Evolutionary conservation across 2,113 vertebrate species (phyloP), one percentile per base, ranked within the genome.

Genomic region (Eretmodus cyanostictus): DNA sequence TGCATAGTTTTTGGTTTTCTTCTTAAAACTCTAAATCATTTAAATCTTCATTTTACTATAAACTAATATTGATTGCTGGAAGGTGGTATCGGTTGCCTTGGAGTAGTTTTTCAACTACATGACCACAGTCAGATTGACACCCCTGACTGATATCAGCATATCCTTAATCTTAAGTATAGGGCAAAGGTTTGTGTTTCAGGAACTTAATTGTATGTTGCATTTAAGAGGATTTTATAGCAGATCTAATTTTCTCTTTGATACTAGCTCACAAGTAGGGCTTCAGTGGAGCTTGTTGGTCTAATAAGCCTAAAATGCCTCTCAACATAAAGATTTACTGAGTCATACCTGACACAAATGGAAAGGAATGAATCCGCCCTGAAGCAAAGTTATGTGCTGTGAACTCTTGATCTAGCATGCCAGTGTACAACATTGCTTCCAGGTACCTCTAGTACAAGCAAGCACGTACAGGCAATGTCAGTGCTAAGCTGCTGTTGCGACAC

Each of bases 401-500:
- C 36, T 82, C 85, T 73, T 84, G 81, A 80, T 27, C 83, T 59
- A 92, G 88, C 88, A 91, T 83, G 89, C 81, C 85, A 80, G 29
- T 31, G 87, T 53, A 76, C 90, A 86, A 87, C 8, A 81, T 81
- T 86, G 63, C 86, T 73, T 89, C 84, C 79, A 68, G 85, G 89
- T 85, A 82, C 86, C 73, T 90, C 85, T 81, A 89, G 85, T 85
- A 81, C 53, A 91, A 55, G 90, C 89, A 92, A 92, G 88, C 85
- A 76, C 90, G 90, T 93, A 93, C 85, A 55, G 93, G 83, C 86
- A 91, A 86, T 81, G 87, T 89, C 86, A 88, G 89, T 31, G 47
- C 89, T 89, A n/a, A 73, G 82, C 80, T 90, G 89, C 89, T 93
- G 90, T 93, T 91, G 89, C 83, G 87, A 93, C 91, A 94, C 87